These are phyloP conservation scores for Chlorops oryzae DNA, from an alignment of 1,140 invertebrate genomes.

Conservation along the genomic window DNA sequence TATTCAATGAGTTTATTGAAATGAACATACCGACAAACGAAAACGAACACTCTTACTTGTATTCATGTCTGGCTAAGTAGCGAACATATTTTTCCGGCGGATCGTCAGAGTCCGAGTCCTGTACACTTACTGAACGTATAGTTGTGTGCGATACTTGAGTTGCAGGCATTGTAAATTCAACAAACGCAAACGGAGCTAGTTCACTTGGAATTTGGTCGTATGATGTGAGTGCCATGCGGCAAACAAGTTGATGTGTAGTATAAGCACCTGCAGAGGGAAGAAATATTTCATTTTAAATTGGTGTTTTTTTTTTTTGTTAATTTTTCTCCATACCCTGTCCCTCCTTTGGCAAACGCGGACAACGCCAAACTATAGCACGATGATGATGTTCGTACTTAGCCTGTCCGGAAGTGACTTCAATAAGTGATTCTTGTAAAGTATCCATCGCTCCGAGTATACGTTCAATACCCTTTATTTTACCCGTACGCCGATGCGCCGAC, in stretches of 20 bases:
- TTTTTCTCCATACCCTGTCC: constrained; percentile 71
- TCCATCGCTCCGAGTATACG: constrained; percentile 89
- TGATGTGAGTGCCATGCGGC: constrained; percentile 87
- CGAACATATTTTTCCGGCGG: constrained; percentile 98
- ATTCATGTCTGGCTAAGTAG: constrained; percentile 94
- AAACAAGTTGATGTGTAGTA: constrained; percentile 89
- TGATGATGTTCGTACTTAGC: constrained; percentile 99
- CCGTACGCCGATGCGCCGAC: constrained; percentile 82
- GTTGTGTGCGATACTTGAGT: constrained; percentile 96
- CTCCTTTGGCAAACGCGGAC: constrained; percentile 91
- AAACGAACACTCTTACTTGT: constrained; percentile 59
- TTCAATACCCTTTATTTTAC: constrained; percentile 91
- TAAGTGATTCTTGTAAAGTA: constrained; percentile 83
- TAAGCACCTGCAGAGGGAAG: constrained; percentile 76
- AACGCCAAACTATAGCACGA: constrained; percentile 95
- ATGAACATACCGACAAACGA: background rate
- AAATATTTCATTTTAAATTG: background rate
- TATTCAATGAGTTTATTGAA: background rate
- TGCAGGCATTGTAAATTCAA: constrained; percentile 98
- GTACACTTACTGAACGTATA: constrained; percentile 88
- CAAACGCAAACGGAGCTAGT: constrained; percentile 78
- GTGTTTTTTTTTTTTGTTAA: background rate
- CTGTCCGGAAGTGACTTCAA: constrained; percentile 95
- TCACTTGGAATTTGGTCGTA: constrained; percentile 96
- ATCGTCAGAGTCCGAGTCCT: constrained; percentile 80